Conservation (phyloP, 2,113 vertebrate species). For the Eurypyga helias region DNA sequence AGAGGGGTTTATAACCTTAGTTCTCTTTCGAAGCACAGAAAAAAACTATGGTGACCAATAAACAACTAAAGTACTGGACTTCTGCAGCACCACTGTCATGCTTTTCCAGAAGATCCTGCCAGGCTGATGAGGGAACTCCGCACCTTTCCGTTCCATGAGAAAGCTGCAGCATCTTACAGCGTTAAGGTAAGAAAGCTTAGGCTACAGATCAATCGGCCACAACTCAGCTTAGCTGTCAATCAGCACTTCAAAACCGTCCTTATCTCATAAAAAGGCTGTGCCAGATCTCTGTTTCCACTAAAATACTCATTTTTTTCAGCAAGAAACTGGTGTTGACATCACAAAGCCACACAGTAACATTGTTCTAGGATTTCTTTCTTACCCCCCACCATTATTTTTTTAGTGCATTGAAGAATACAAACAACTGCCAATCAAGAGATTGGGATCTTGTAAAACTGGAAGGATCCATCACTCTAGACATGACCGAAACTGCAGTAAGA, state of each 20-base stretch:
- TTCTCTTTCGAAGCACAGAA: neutral
- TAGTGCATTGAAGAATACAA: neutral
- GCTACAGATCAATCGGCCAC: neutral
- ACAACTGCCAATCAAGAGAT: neutral
- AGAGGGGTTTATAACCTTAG: neutral
- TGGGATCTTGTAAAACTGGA: neutral
- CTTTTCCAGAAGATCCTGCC: neutral
- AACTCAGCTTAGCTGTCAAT: neutral
- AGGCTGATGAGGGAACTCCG: neutral
- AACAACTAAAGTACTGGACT: neutral
- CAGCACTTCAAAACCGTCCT: neutral
- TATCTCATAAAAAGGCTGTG: neutral
- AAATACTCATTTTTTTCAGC: neutral
- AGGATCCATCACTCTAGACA: accelerated
- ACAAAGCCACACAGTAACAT: neutral
- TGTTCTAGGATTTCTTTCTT: neutral
- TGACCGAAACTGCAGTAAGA: neutral
- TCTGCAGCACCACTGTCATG: neutral
- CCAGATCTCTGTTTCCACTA: neutral
- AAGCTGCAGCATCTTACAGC: neutral
- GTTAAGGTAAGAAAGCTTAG: neutral
- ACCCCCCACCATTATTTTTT: neutral
- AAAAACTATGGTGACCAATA: neutral
- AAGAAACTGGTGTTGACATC: neutral
- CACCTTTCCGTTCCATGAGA: neutral